A percentile compares a stretch with the other conserved stretches of the same genome.
phyloP scores from a whole-genome alignment of 2,797 vertebrate species.

The Sparidentex hasta region DNA sequence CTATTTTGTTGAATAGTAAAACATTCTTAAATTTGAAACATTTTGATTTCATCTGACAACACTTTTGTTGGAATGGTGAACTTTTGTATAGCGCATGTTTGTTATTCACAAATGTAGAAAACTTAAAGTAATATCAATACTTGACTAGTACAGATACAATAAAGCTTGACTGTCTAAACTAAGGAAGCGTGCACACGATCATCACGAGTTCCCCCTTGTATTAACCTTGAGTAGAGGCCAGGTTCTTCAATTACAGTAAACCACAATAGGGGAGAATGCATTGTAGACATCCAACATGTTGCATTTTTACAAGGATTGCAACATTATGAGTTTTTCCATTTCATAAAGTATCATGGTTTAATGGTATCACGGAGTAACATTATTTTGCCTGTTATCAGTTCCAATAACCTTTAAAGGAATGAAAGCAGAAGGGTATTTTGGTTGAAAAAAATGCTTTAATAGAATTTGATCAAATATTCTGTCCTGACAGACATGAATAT shows the following conservation, averaged over 20 bases:
- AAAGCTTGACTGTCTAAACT: not conserved
- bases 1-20: not conserved
- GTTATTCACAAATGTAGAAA: not conserved
- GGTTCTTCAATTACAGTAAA: not conserved
- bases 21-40: not conserved
- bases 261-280: slow-evolving; percentile 5
- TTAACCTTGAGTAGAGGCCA: not conserved
- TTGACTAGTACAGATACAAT: not conserved
- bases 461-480: too few relatives aligned
- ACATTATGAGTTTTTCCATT: too few relatives aligned
- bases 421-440: too few relatives aligned
- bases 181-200: not conserved
- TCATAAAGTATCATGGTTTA: too few relatives aligned
- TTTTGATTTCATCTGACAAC: not conserved
- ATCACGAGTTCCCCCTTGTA: not conserved
- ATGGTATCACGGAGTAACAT: too few relatives aligned
- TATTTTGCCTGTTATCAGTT: too few relatives aligned
- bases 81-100: not conserved
- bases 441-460: too few relatives aligned
- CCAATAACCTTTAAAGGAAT: too few relatives aligned
- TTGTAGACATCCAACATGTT: not conserved
- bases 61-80: too few relatives aligned
- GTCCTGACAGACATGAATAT: too few relatives aligned
- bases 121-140: not conserved
- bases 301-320: too few relatives aligned